phyloP scores from a whole-genome alignment of 2,113 vertebrate genomes.

The Halcyon senegalensis region DNA sequence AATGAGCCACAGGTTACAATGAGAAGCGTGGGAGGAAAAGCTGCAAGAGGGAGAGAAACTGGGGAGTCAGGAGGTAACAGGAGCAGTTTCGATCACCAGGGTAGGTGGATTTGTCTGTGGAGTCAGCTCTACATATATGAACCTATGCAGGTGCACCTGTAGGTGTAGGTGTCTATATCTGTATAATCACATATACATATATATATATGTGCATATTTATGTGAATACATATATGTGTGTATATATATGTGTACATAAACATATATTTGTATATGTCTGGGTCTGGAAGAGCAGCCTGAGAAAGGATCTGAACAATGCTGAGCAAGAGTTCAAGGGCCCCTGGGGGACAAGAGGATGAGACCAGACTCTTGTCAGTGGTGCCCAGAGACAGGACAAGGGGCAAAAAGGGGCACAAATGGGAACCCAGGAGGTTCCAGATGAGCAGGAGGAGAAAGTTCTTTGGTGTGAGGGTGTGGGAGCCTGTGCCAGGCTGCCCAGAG shows the following conservation, averaged over 20 bases:
- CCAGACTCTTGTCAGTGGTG: too few relatives aligned
- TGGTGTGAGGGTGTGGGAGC: too few relatives aligned
- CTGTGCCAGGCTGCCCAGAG: too few relatives aligned
- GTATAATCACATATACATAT: neutral
- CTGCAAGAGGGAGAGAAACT: neutral
- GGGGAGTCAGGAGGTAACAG: neutral
- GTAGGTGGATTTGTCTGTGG: neutral
- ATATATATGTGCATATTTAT: too few relatives aligned
- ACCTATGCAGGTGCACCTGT: neutral
- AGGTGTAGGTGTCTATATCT: neutral
- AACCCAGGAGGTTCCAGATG: too few relatives aligned
- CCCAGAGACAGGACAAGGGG: too few relatives aligned
- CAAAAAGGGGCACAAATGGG: too few relatives aligned
- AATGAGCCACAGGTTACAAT: neutral
- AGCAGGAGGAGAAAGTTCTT: too few relatives aligned
- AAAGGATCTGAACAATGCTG: neutral
- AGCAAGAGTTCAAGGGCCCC: neutral
- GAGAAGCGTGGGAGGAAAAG: neutral
- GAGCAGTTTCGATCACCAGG: neutral
- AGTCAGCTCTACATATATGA: too few relatives aligned
- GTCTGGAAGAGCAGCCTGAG: neutral
- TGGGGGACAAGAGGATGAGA: too few relatives aligned
- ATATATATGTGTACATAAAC: neutral
- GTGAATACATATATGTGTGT: too few relatives aligned
- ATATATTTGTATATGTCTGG: neutral